phyloP scores from a whole-genome alignment of 1,140 invertebrate species.

The Drosophila takahashii region DNA sequence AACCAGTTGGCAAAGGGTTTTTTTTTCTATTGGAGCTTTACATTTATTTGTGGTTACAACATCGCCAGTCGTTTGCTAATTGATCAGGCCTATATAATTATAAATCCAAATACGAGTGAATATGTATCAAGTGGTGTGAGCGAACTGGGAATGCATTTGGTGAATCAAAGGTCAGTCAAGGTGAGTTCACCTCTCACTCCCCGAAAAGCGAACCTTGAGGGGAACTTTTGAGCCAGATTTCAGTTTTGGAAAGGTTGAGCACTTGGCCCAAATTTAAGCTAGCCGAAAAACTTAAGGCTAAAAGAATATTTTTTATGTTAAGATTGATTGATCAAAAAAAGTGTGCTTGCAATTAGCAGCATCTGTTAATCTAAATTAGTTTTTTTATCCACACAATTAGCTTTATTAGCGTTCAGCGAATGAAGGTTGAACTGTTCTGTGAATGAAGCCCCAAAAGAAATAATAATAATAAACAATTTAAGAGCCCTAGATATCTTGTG shows the following conservation, averaged over 20 bases:
- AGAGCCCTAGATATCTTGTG: neutral
- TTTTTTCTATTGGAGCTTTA: neutral
- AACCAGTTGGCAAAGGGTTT: slow-evolving; percentile 34
- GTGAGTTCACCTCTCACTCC: slow-evolving; percentile 31
- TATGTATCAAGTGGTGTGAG: slow-evolving; percentile 9
- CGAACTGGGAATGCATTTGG: slow-evolving; percentile 20
- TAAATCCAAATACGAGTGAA: slow-evolving; percentile 13
- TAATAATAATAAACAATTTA: neutral
- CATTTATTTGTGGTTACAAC: slow-evolving; percentile 5
- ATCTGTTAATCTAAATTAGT: slow-evolving; percentile 9
- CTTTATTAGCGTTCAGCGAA: slow-evolving; percentile 25
- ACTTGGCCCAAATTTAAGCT: neutral
- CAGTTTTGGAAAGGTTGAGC: slow-evolving; percentile 4
- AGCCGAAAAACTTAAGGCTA: too few relatives aligned
- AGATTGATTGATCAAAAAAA: slow-evolving; percentile 8
- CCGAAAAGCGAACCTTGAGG: neutral
- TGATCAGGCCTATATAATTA: slow-evolving; percentile 28
- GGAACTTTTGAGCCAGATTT: slow-evolving; percentile 10
- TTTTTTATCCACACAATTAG: slow-evolving; percentile 20
- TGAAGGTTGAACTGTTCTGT: slow-evolving; percentile 7
- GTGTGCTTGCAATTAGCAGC: slow-evolving; percentile 22
- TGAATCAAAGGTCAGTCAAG: slow-evolving; percentile 30
- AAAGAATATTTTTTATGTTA: neutral
- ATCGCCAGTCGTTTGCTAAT: slow-evolving; percentile 34
- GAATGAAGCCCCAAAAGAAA: neutral